A percentile compares a stretch with the other conserved stretches of the same genome.
These are phyloP conservation scores for Actinostola sp. DNA, from an alignment of 92 coral and sea anemone genomes.

Conservation along the genomic window DNA sequence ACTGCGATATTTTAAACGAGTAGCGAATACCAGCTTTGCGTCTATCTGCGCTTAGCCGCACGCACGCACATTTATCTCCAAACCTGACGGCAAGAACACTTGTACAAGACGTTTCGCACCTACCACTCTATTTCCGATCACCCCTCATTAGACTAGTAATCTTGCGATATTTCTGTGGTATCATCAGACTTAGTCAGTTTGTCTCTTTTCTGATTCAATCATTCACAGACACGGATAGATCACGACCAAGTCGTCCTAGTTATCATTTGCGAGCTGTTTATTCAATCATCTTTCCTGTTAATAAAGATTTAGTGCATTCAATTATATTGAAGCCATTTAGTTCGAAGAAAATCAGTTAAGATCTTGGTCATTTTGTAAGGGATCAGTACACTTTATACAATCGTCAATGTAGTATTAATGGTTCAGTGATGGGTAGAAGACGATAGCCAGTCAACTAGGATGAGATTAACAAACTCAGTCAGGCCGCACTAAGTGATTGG, in stretches of 20 bases:
- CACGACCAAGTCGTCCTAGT: constrained; percentile 2
- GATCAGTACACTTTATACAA: background rate
- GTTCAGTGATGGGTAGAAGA: constrained; percentile 1
- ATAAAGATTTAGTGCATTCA: constrained; percentile 29
- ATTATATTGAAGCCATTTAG: constrained; percentile 33
- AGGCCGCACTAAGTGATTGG: constrained; percentile 6
- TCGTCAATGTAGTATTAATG: constrained; percentile 12
- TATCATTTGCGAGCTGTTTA: constrained; percentile 20
- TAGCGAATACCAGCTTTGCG: constrained; percentile 7
- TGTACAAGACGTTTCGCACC: constrained; percentile 7
- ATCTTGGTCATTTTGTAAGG: constrained; percentile 2
- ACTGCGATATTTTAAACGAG: background rate
- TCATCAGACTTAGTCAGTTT: constrained; percentile 33
- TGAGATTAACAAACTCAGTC: constrained; percentile 7
- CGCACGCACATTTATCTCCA: background rate
- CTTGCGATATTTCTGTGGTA: constrained; percentile 27
- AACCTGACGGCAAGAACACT: constrained; percentile 2
- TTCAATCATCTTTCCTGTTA: constrained; percentile 16
- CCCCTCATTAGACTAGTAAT: constrained; percentile 30
- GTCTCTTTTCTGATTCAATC: constrained; percentile 24
- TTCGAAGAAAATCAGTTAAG: constrained; percentile 6
- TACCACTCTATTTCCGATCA: constrained; percentile 28
- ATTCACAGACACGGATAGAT: constrained; percentile 5
- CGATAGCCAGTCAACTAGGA: background rate
- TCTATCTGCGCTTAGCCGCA: background rate